Conservation (phyloP, 1,140 invertebrate species). For the Steinernema khuongi region DNA sequence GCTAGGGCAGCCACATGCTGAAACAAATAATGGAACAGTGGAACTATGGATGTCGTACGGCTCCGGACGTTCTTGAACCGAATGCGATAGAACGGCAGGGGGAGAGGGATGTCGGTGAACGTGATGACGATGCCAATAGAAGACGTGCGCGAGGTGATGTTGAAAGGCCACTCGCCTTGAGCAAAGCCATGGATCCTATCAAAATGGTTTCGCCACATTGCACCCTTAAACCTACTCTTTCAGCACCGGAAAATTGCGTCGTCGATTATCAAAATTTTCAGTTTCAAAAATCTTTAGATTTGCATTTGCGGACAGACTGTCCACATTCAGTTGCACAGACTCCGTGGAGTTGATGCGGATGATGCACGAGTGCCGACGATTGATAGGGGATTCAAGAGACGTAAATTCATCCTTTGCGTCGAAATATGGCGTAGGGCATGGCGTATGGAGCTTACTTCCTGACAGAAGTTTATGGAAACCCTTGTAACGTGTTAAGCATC, state of each 20-base stretch:
- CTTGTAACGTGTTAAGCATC: background rate
- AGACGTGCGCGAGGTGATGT: background rate
- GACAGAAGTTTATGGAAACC: background rate
- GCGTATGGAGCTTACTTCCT: background rate
- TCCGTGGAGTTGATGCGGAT: background rate
- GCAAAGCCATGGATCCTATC: constrained; percentile 1
- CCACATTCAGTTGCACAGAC: background rate
- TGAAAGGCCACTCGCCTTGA: background rate
- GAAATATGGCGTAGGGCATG: background rate
- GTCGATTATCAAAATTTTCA: background rate
- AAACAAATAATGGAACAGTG: background rate
- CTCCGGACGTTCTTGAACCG: background rate
- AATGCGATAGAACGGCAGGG: background rate
- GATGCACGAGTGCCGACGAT: background rate
- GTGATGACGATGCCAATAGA: background rate
- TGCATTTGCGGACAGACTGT: background rate
- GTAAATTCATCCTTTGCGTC: background rate
- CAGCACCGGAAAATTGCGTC: background rate
- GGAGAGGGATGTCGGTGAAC: background rate
- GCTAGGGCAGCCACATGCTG: background rate
- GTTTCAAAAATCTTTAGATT: constrained; percentile 4
- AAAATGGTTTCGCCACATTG: background rate
- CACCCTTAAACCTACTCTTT: background rate
- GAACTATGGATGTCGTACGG: background rate
- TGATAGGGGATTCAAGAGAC: background rate